These are phyloP conservation scores for Zaprionus lachaisei DNA, from an alignment of 1,140 invertebrate species.

Conservation along the genomic window DNA sequence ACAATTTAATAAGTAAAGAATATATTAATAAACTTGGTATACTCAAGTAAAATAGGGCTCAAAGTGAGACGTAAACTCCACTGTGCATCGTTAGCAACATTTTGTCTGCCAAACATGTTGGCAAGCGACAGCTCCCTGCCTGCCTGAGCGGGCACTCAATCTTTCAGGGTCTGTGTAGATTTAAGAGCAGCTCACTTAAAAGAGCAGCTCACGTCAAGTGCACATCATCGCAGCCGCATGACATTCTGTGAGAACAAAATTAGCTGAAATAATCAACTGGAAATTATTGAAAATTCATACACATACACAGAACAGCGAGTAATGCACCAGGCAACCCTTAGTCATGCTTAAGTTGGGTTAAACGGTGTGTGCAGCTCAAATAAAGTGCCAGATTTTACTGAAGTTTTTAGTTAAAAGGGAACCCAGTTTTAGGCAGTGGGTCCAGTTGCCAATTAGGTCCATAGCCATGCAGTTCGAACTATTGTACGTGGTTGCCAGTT, in stretches of 20 bases:
- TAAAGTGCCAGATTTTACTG: not conserved
- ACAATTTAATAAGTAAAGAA: not conserved
- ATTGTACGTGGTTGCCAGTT: not conserved
- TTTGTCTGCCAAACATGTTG: conserved; percentile 62
- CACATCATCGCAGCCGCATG: conserved; percentile 52
- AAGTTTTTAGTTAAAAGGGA: not conserved
- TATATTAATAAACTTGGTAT: not conserved
- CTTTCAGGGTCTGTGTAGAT: conserved; percentile 44
- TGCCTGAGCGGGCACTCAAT: conserved; percentile 59
- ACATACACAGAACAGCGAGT: not conserved
- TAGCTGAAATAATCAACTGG: conserved; percentile 39
- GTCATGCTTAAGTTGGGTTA: not conserved
- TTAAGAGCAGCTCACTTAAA: conserved; percentile 45
- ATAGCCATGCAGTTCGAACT: conserved; percentile 17
- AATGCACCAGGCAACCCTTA: not conserved
- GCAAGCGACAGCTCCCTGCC: conserved; percentile 53
- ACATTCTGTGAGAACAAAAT: conserved; percentile 73
- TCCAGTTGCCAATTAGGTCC: conserved; percentile 12
- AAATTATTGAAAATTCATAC: conserved; percentile 6
- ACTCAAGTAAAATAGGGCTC: too few species aligned
- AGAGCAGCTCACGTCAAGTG: conserved; percentile 40
- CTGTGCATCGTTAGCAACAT: conserved; percentile 72
- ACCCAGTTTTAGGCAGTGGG: not conserved
- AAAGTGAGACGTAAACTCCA: not conserved
- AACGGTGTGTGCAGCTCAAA: not conserved